phyloP scores from a whole-genome alignment of 2,888 invertebrate species.

The Lepeophtheirus nordmannii region DNA sequence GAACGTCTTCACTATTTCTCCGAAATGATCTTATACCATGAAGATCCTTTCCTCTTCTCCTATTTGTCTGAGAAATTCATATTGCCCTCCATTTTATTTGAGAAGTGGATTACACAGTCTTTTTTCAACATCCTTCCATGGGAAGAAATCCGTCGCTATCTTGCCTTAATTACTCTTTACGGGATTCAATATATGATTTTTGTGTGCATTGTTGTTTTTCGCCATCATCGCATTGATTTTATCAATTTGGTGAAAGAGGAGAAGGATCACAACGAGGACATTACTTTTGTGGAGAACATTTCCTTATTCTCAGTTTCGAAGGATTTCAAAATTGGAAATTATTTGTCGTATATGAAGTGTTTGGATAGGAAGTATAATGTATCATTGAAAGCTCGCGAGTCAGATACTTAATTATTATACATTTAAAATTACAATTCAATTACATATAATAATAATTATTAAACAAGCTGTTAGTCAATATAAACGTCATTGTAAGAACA shows the following conservation, averaged over 20 bases:
- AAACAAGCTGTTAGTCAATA: too few species aligned
- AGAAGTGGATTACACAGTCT: conserved; percentile 26
- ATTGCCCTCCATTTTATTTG: neutral
- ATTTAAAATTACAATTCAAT: too few species aligned
- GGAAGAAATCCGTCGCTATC: conserved; percentile 26
- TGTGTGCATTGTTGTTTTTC: conserved; percentile 26
- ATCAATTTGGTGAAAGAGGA: conserved; percentile 4
- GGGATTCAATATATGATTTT: conserved; percentile 27
- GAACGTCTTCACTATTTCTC: neutral
- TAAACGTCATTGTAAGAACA: too few species aligned
- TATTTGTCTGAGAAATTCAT: neutral
- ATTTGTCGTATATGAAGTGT: neutral
- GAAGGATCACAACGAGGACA: neutral
- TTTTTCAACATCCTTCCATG: conserved; percentile 27
- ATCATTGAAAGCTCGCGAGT: neutral
- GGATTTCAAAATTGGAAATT: neutral
- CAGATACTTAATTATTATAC: too few species aligned
- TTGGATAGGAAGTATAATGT: neutral
- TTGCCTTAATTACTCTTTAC: conserved; percentile 25
- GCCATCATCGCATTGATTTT: conserved; percentile 25
- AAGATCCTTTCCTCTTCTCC: neutral
- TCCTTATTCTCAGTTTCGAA: neutral
- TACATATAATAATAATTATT: too few species aligned
- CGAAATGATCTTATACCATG: conserved; percentile 9
- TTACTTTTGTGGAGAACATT: neutral